Base-by-base conservation (phyloP, 2,888 invertebrate genomes). In the Lasioglossum vierecki region DNA sequence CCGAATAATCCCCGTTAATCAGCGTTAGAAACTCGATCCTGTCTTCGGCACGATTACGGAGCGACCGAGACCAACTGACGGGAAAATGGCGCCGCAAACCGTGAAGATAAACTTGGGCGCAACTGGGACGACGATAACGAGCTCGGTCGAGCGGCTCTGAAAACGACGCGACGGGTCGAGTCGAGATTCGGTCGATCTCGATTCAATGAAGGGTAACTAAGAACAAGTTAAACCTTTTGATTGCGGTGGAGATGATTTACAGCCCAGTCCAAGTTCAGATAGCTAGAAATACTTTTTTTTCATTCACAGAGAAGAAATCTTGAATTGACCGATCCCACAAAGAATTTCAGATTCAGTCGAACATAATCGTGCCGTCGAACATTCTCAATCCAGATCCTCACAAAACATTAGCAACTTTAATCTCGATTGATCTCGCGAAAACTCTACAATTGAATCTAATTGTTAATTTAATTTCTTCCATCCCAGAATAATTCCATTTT, bases 81-180 rank as follows among this genome's bases (percentile, higher is more conserved):
- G 22, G 66, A 78, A 80, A 78, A 78, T 60, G 57, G 71, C 30
- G 35, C 6, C 5, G 66, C 53, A 53, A 77, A 41, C 73, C 41
- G 85, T 77, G 53, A 78, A 88, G 85, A 87, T 83, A 91, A 84
- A 82, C 76, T 35, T 35, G 75, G 44, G 30, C 53, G 78, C 88
- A 86, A 90, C 84, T 85, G 80, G 74, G 79, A 66, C 72, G 46
- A 57, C 72, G 89, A 82, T 89, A 85, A 89, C 74, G 72, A 66
- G 79, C 18, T 41, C 71, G 66, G 73, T 30, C 76, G 83, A 88
- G 79, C 80, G 70, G 70, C 53, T 76, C 76, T 70, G 78, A 44
- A 80, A 76, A 83, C 68, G 80, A 85, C 85, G 73, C 68, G 80
- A 85, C 85, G 73, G 75, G 75, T 26, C 35, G 76, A 80, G 74